Evolutionary conservation across 2,113 vertebrate species (phyloP).

Genomic region (Saccopteryx leptura): DNA sequence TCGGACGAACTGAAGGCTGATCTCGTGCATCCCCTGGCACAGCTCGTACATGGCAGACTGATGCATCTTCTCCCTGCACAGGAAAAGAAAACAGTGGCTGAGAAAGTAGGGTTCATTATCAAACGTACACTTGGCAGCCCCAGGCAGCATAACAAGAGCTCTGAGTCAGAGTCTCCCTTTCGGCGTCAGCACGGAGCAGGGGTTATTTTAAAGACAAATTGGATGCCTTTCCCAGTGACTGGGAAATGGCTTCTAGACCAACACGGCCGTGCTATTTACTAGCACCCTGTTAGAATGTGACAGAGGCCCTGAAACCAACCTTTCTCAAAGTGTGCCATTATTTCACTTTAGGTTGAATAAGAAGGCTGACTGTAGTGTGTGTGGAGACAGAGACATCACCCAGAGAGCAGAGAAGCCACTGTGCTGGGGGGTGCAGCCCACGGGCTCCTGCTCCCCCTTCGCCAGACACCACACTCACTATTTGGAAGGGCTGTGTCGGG

Average conservation of each 20-base stretch:
- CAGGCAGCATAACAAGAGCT: not conserved
- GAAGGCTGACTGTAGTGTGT: not conserved
- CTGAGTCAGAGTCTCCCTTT: not conserved
- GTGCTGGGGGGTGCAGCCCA: not conserved
- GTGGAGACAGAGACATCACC: not conserved
- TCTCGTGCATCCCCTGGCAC: conserved; percentile 98
- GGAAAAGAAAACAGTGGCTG: conserved; percentile 2
- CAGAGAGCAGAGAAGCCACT: not conserved
- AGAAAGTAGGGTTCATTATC: rapidly evolving
- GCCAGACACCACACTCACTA: not conserved
- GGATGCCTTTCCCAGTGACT: not conserved
- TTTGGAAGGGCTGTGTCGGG: not conserved
- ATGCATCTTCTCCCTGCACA: conserved; percentile 96
- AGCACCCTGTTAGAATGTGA: not conserved
- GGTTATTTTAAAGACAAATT: not conserved
- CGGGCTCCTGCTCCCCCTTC: rapidly evolving
- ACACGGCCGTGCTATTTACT: not conserved
- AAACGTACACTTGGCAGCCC: not conserved
- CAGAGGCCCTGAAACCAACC: not conserved
- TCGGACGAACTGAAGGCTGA: conserved; percentile 98
- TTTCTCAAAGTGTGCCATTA: not conserved
- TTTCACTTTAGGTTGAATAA: not conserved
- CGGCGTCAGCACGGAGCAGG: not conserved
- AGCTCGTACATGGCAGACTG: conserved; percentile 99
- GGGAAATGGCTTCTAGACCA: not conserved